Evolutionary conservation across 2,113 vertebrate genomes (phyloP).

Genomic region (Pseudonaja textilis): DNA sequence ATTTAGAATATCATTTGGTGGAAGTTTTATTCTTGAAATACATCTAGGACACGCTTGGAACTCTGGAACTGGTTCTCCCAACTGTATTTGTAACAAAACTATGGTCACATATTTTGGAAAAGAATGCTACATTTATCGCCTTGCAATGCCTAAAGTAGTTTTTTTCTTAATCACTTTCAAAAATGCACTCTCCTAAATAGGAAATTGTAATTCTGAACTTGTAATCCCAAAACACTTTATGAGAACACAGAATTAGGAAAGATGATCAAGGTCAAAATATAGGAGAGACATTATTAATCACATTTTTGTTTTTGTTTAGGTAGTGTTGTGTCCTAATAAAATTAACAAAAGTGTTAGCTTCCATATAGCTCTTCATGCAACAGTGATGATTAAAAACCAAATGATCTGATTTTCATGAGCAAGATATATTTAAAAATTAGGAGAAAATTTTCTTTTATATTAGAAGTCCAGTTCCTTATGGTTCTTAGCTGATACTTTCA

Average conservation of each 20-base stretch:
- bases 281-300: background rate
- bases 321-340: background rate
- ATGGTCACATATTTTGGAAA: background rate
- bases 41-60: background rate
- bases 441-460: background rate
- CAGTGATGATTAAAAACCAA: background rate
- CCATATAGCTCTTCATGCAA: background rate
- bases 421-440: background rate
- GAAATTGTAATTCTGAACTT: background rate
- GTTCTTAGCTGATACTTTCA: background rate
- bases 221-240: background rate
- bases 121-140: background rate
- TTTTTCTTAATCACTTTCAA: background rate
- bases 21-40: background rate
- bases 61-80: background rate
- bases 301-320: background rate
- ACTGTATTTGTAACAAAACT: background rate
- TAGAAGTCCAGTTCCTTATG: background rate
- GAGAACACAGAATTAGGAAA: background rate
- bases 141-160: background rate
- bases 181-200: background rate
- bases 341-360: background rate
- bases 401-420: background rate
- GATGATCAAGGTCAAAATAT: background rate
- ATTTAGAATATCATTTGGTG: background rate